Evolutionary conservation across 2,797 vertebrate genomes (phyloP).

Genomic region (Galago senegalensis): DNA sequence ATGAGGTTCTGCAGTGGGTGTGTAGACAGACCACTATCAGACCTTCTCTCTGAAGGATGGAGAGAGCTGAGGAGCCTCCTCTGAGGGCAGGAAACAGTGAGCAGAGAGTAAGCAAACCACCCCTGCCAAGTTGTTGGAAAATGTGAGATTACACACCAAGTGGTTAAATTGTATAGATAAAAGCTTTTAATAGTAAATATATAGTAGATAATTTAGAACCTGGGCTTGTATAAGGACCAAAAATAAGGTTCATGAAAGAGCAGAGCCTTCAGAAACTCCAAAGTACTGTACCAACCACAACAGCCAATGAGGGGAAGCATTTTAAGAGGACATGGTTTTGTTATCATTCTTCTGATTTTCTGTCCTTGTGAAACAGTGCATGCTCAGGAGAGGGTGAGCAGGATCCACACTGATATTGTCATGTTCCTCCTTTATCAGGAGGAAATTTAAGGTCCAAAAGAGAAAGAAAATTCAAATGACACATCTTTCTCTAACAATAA

Average conservation of each 20-base stretch:
- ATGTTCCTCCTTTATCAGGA: neutral
- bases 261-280: neutral
- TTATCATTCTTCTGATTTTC: neutral
- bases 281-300: neutral
- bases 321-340: neutral
- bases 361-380: neutral
- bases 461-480: constrained; percentile 6
- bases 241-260: neutral
- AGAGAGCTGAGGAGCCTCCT: neutral
- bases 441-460: neutral
- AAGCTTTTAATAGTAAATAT: neutral
- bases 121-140: neutral
- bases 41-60: neutral
- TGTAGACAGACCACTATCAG: neutral
- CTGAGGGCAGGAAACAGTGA: neutral
- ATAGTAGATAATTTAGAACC: neutral
- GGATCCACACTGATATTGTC: neutral
- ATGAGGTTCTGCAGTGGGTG: neutral
- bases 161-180: neutral
- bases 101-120: neutral
- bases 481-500: neutral
- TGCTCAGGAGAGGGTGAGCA: neutral
- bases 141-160: neutral
- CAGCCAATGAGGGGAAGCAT: neutral
- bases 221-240: neutral